Conservation (phyloP, 2,888 invertebrate species). For the Elysia crispata region DNA sequence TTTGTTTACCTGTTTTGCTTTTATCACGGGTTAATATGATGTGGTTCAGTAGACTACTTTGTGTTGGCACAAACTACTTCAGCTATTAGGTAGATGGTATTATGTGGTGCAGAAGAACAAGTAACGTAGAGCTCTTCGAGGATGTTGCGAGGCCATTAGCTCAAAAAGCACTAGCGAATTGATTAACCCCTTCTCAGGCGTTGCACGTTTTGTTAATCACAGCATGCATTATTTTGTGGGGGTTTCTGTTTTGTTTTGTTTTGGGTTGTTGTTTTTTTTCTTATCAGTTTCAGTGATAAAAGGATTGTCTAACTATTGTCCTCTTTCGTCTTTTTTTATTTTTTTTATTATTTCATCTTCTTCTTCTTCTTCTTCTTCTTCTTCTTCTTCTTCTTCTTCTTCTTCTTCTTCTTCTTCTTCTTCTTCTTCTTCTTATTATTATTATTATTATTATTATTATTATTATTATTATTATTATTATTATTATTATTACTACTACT, state of each 20-base stretch:
- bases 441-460: constrained; percentile 22
- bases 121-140: background rate
- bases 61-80: background rate
- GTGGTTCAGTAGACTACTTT: no score
- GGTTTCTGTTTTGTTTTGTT: no score
- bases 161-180: no score
- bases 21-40: no score
- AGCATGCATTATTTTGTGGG: no score
- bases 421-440: background rate
- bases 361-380: background rate
- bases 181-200: no score
- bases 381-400: background rate
- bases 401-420: background rate
- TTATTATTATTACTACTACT: constrained; percentile 12
- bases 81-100: background rate
- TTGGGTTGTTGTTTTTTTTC: constrained; percentile 3
- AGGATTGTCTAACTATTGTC: no score
- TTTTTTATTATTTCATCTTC: background rate
- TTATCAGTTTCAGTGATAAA: background rate
- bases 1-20: no score
- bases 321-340: background rate
- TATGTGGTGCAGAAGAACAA: background rate
- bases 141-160: no score
- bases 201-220: no score
- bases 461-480: background rate